Base-by-base conservation (phyloP, 2,888 invertebrate genomes). In the Neria commutata region DNA sequence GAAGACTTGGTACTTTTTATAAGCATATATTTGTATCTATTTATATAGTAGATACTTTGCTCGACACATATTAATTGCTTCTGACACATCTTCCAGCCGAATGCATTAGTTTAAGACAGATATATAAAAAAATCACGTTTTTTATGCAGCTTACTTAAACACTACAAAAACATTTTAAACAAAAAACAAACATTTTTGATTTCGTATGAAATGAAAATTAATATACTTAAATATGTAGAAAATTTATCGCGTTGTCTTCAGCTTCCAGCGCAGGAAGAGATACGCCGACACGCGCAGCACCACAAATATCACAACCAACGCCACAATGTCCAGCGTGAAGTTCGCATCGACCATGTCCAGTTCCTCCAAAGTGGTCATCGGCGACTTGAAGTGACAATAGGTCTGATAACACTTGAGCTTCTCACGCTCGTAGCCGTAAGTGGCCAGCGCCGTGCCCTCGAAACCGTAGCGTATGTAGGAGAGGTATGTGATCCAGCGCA, bases 381-480 rank as follows among this genome's bases (percentile, higher is more conserved):
- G 93, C 67, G 89, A 85, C 78, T 93, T 93, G 83, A 94, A 94
- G 82, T 94, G 94, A 78, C 94, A 94, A 83, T 94, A 94, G 0
- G 85, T 82, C 85, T 92, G 84, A 70, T 87, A 89, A 79, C 97
- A 97, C 73, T 91, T 88, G 58, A 97, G 85, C 67, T 91, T 91
- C 58, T 88, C 87, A 45, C 97, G 85, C 55, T 88, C 87, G 75
- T 91, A 94, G 2, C 93, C 91, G 81, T 98, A 98, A 0, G 95
- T 94, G 14, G 95, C 92, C 55, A 96, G 85, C 5, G 97, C 91
- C 0, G 94, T 94, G 45, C 95, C 96, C 83, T 97, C 97, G 83
- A 97, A 98, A 33, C 95, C 94, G 78, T 97, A 98, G 68, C 96
- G 86, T 74, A 97, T 95, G 83, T 96, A 97, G 0, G 95, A 95